Evolutionary conservation across 2,888 invertebrate genomes (phyloP).

Genomic region (Scrobipalpa atriplicella): DNA sequence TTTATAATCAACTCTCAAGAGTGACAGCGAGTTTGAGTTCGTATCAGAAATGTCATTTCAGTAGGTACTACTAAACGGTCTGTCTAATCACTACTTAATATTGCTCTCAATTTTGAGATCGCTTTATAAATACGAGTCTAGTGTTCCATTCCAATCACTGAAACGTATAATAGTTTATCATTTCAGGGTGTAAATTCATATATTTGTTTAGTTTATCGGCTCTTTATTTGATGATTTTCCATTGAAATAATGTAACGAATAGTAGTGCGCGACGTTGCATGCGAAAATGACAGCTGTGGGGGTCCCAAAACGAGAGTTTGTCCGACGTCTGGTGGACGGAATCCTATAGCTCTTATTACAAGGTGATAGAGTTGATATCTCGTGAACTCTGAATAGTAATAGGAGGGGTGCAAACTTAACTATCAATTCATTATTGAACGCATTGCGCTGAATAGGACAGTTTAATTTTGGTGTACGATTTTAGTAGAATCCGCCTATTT

Average conservation of each 20-base stretch:
- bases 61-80: too few relatives aligned
- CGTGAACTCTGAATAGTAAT: background rate
- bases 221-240: background rate
- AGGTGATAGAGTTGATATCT: background rate
- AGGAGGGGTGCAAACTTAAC: conserved; percentile 38
- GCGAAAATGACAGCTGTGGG: conserved; percentile 63
- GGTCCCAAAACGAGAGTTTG: background rate
- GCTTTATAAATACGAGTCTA: too few relatives aligned
- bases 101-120: too few relatives aligned
- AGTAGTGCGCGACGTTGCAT: conserved; percentile 39
- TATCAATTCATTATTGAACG: conserved; percentile 34
- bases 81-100: too few relatives aligned
- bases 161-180: too few relatives aligned
- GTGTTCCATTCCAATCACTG: too few relatives aligned
- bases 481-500: too few relatives aligned
- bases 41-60: too few relatives aligned
- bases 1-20: too few relatives aligned
- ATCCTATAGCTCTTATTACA: background rate
- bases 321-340: background rate
- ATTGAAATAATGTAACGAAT: background rate
- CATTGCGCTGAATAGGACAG: background rate
- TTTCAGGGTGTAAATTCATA: too few relatives aligned
- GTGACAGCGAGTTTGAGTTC: too few relatives aligned
- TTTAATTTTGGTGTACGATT: background rate
- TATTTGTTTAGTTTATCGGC: too few relatives aligned